Conservation (phyloP, 1,140 invertebrate species). For the Drosophila watanabei region DNA sequence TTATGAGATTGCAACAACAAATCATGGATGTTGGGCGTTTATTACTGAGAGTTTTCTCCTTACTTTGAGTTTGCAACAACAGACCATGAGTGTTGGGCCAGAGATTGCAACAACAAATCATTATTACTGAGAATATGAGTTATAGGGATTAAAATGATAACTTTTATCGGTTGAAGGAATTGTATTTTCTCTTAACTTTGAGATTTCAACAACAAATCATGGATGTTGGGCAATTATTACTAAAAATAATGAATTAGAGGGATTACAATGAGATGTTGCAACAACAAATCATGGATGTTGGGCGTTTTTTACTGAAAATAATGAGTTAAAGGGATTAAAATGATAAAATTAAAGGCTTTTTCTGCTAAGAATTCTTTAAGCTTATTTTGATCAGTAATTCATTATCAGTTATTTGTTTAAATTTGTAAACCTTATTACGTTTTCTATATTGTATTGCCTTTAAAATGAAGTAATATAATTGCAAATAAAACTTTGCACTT, state of each 20-base stretch:
- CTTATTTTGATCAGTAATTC: neutral
- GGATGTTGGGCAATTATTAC: neutral
- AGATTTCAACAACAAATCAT: neutral
- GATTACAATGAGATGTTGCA: neutral
- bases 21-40: neutral
- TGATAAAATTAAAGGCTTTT: too few species aligned
- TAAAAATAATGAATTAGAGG: too few species aligned
- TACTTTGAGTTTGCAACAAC: neutral
- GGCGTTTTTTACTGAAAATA: too few species aligned
- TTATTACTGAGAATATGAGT: too few species aligned
- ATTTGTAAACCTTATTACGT: neutral
- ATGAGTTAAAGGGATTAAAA: too few species aligned
- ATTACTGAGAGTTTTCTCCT: neutral
- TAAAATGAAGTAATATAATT: neutral
- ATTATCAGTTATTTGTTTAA: neutral
- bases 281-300: neutral
- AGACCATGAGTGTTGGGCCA: neutral
- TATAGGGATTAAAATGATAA: too few species aligned
- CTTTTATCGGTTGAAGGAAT: too few species aligned
- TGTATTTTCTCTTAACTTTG: too few species aligned
- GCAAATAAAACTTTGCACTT: neutral
- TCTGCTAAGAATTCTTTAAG: neutral
- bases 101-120: too few species aligned
- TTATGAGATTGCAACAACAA: neutral
- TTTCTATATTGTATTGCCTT: neutral